A percentile compares a stretch with the other conserved stretches of the same genome.
Conservation (phyloP, 2,797 vertebrate genomes). For the Melanotaenia trifasciata region DNA sequence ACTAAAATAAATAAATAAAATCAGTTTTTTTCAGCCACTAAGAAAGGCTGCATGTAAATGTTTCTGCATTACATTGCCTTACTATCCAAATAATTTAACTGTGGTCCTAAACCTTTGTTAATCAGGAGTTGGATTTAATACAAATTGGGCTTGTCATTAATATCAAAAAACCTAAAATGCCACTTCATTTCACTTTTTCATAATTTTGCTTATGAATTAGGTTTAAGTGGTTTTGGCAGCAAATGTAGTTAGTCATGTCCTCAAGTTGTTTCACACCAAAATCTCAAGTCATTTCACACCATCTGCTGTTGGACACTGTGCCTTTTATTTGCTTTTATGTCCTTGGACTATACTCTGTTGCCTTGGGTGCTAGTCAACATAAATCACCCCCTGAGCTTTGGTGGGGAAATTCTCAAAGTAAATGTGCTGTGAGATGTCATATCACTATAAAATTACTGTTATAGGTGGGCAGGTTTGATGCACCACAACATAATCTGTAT, state of each 20-base stretch:
- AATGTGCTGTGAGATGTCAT: conserved; percentile 23
- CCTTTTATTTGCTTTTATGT: conserved; percentile 34
- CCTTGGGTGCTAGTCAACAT: conserved; percentile 29
- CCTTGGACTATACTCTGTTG: conserved; percentile 45
- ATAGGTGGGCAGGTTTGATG: conserved; percentile 38
- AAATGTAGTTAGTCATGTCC: conserved; percentile 69
- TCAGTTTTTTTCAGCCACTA: neutral
- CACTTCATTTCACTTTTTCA: conserved; percentile 70
- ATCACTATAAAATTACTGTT: conserved; percentile 44
- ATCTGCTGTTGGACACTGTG: conserved; percentile 73
- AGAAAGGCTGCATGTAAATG: conserved; percentile 13
- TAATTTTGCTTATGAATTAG: conserved; percentile 73
- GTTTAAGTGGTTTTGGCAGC: conserved; percentile 70
- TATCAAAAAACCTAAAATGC: conserved; percentile 69
- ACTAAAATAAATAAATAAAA: too few relatives aligned
- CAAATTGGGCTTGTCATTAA: conserved; percentile 70
- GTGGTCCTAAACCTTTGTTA: conserved; percentile 51
- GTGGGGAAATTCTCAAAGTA: conserved; percentile 35
- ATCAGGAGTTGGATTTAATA: conserved; percentile 52
- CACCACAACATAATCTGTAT: conserved; percentile 21
- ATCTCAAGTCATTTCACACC: conserved; percentile 70
- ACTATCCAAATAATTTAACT: conserved; percentile 24
- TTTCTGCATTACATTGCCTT: conserved; percentile 39
- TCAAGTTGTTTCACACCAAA: conserved; percentile 50
- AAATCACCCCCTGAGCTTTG: conserved; percentile 36